A percentile compares a stretch with the other conserved stretches of the same genome.
Evolutionary conservation across 1,140 invertebrate genomes (phyloP).

Genomic region (Zophobas morio): DNA sequence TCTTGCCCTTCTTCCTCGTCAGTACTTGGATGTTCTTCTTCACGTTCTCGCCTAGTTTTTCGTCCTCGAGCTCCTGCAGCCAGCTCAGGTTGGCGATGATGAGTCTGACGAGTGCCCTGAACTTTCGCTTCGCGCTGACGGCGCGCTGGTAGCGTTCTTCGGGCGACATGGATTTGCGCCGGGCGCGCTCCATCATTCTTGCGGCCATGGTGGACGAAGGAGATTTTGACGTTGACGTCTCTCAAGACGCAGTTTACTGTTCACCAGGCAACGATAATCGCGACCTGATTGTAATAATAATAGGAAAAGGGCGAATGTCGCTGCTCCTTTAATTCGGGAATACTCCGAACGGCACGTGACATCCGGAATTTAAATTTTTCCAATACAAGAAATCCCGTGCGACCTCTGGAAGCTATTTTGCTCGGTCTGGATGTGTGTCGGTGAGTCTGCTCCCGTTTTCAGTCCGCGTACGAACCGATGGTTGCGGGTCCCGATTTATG

Average conservation of each 20-base stretch:
- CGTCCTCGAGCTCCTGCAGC: conserved; percentile 69
- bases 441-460: conserved; percentile 34
- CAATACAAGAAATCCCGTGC: conserved; percentile 22
- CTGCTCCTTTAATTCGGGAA: conserved; percentile 1
- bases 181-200: not conserved
- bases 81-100: conserved; percentile 73
- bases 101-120: conserved; percentile 71
- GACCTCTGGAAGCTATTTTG: not conserved
- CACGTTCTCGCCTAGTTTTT: conserved; percentile 71
- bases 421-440: not conserved
- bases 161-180: conserved; percentile 42
- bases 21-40: conserved; percentile 70
- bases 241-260: too few relatives aligned
- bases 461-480: conserved; percentile 50
- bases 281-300: too few relatives aligned
- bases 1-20: conserved; percentile 69
- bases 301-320: too few relatives aligned
- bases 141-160: conserved; percentile 62
- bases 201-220: not conserved
- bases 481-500: conserved; percentile 59
- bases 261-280: too few relatives aligned
- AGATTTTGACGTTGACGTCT: not conserved
- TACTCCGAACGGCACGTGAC: conserved; percentile 20
- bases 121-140: conserved; percentile 70
- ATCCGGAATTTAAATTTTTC: conserved; percentile 29